Percentiles rank a stretch among this genome's conserved stretches.
These are phyloP conservation scores for Phragmatobia fuliginosa DNA, from an alignment of 2,888 invertebrate species.

Conservation along the genomic window DNA sequence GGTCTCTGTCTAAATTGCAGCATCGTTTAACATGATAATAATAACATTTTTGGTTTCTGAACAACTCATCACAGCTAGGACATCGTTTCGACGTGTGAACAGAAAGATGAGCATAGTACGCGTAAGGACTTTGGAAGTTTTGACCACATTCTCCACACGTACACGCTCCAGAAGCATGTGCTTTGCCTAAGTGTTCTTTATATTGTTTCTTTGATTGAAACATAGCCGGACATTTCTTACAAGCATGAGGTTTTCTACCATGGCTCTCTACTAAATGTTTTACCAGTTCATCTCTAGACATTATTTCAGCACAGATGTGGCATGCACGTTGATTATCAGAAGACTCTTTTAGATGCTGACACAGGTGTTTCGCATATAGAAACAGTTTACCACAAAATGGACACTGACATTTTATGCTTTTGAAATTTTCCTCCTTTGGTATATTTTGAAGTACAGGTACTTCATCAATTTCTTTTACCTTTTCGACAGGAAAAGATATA, in stretches of 20 bases:
- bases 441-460: slow-evolving; percentile 15
- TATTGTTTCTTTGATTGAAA: slow-evolving; percentile 55
- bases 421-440: slow-evolving; percentile 24
- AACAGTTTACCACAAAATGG: slow-evolving; percentile 71
- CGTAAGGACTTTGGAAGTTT: slow-evolving; percentile 63
- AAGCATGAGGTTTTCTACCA: slow-evolving; percentile 56
- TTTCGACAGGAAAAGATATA: slow-evolving; percentile 56
- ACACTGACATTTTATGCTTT: slow-evolving; percentile 60
- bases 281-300: slow-evolving; percentile 66
- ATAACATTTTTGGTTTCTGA: slow-evolving; percentile 74
- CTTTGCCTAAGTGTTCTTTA: slow-evolving; percentile 57
- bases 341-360: slow-evolving; percentile 72
- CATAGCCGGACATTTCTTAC: slow-evolving; percentile 73
- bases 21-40: slow-evolving; percentile 71
- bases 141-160: slow-evolving; percentile 76
- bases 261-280: slow-evolving; percentile 63
- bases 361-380: slow-evolving; percentile 60
- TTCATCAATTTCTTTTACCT: slow-evolving; percentile 12
- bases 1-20: slow-evolving; percentile 64
- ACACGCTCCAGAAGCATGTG: slow-evolving; percentile 62
- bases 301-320: slow-evolving; percentile 69
- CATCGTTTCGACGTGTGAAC: slow-evolving; percentile 68
- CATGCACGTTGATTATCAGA: slow-evolving; percentile 71
- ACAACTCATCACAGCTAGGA: slow-evolving; percentile 69
- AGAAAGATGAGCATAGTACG: slow-evolving; percentile 67